These are phyloP conservation scores for Parnassius mnemosyne DNA, from an alignment of 2,888 invertebrate genomes.

Conservation along the genomic window DNA sequence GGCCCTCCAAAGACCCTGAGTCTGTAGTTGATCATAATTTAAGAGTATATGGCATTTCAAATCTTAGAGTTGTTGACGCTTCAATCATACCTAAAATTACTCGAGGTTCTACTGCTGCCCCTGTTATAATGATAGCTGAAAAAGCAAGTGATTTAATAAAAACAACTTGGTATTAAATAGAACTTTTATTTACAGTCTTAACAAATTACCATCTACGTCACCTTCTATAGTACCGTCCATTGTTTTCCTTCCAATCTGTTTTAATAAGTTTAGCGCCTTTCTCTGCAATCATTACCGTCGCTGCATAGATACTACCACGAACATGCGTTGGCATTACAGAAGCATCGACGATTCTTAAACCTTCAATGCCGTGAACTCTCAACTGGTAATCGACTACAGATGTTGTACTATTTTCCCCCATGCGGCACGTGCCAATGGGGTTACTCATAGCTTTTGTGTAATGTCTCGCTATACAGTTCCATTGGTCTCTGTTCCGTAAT, in stretches of 20 bases:
- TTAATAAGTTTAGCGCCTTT: constrained; percentile 67
- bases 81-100: constrained; percentile 72
- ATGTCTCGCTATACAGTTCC: constrained; percentile 75
- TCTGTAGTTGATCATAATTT: constrained; percentile 66
- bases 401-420: constrained; percentile 64
- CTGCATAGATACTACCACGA: constrained; percentile 62
- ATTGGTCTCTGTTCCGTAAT: constrained; percentile 67
- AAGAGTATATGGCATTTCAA: constrained; percentile 60
- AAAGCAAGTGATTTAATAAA: constrained; percentile 75
- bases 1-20: constrained; percentile 56
- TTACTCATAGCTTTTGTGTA: constrained; percentile 71
- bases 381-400: constrained; percentile 69
- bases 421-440: constrained; percentile 71
- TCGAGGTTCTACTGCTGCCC: constrained; percentile 68
- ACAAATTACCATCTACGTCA: constrained; percentile 32
- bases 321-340: constrained; percentile 74
- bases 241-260: constrained; percentile 72
- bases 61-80: constrained; percentile 66
- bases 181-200: constrained; percentile 45
- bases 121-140: constrained; percentile 76
- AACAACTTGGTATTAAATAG: constrained; percentile 65
- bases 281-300: constrained; percentile 75
- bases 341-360: constrained; percentile 68
- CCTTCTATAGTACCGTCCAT: constrained; percentile 55
- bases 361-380: constrained; percentile 68